Evolutionary conservation across 2,113 vertebrate genomes (phyloP).

Genomic region (Chitala chitala): DNA sequence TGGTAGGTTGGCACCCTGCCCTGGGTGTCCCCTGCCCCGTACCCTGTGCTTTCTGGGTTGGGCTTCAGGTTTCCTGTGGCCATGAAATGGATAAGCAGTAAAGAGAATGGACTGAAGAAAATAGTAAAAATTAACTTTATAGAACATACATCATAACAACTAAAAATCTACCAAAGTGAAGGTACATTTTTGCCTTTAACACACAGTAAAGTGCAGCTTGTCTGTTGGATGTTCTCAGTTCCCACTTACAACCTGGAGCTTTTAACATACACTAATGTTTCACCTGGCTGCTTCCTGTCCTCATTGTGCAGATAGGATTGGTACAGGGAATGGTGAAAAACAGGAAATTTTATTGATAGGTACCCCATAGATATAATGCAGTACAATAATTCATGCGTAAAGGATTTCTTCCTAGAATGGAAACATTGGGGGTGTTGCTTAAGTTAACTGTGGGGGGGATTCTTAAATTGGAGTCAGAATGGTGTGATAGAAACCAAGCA

Average conservation of each 20-base stretch:
- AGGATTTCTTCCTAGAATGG: background rate
- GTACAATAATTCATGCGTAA: background rate
- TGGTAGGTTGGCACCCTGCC: too few relatives aligned
- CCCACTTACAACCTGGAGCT: background rate
- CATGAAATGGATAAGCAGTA: too few relatives aligned
- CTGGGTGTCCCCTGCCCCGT: too few relatives aligned
- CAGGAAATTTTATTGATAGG: background rate
- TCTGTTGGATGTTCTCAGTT: too few relatives aligned
- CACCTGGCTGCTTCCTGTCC: background rate
- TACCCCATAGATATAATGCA: background rate
- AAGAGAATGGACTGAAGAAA: too few relatives aligned
- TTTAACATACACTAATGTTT: background rate
- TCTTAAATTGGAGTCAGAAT: background rate
- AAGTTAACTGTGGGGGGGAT: background rate
- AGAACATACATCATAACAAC: too few relatives aligned
- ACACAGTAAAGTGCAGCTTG: background rate
- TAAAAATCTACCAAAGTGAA: too few relatives aligned
- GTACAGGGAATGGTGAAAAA: background rate
- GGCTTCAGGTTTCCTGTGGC: too few relatives aligned
- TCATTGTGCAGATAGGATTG: background rate
- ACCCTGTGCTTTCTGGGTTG: too few relatives aligned
- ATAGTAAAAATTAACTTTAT: too few relatives aligned
- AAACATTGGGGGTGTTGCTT: background rate
- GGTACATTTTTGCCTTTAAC: too few relatives aligned
- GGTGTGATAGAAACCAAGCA: background rate